A percentile compares a stretch with the other conserved stretches of the same genome.
These are phyloP conservation scores for Encarsia formosa DNA, from an alignment of 2,888 invertebrate genomes.

Conservation along the genomic window DNA sequence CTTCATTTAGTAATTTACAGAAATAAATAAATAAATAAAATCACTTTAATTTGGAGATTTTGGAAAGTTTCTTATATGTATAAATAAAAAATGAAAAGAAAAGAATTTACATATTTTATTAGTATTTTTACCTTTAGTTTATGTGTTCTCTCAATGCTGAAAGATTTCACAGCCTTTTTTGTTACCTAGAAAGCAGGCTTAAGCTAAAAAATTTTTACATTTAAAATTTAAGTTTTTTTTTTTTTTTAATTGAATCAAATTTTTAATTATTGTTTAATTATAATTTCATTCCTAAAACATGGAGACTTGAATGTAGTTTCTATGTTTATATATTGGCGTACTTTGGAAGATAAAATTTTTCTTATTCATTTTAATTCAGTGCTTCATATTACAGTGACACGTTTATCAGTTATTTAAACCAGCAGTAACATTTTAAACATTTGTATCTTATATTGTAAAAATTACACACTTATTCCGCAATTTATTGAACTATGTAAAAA, in stretches of 20 bases:
- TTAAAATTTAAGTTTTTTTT: background rate
- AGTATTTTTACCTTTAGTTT: background rate
- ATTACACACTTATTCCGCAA: background rate
- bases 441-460: too few species aligned
- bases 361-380: too few species aligned
- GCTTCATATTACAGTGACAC: too few species aligned
- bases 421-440: too few species aligned
- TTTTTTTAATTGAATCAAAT: background rate
- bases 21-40: background rate
- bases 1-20: background rate
- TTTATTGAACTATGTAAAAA: too few species aligned
- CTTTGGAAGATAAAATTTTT: background rate
- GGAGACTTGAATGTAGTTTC: background rate
- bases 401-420: too few species aligned
- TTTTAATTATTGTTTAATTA: background rate
- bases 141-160: background rate
- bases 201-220: background rate
- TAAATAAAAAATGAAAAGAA: background rate
- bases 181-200: conserved; percentile 11
- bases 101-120: background rate
- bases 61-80: background rate
- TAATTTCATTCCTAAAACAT: background rate
- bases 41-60: background rate
- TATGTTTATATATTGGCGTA: background rate
- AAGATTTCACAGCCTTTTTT: conserved; percentile 23